Percentiles rank a stretch among this genome's conserved stretches.
Conservation (phyloP, 2,888 invertebrate genomes). For the Pollenia griseotomentosa region DNA sequence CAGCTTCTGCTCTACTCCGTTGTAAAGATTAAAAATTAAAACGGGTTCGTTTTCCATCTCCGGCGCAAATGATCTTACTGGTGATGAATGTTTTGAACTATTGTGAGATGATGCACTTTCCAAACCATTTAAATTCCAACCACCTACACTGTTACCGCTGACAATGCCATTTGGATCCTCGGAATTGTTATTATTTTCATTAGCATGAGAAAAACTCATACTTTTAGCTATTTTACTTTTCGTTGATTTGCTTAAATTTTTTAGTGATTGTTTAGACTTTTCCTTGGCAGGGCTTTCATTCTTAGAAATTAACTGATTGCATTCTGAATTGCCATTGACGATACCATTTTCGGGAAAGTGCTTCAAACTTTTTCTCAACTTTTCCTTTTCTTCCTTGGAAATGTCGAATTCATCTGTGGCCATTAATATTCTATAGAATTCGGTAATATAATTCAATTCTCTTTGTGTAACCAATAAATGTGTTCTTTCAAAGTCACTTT, state of each 20-base stretch:
- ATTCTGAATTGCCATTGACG: conserved; percentile 51
- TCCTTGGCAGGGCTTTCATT: conserved; percentile 74
- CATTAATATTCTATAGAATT: conserved; percentile 85
- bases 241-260: conserved; percentile 82
- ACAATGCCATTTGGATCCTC: conserved; percentile 52
- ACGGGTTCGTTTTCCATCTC: conserved; percentile 85
- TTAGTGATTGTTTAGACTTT: conserved; percentile 79
- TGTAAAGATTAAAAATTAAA: conserved; percentile 89
- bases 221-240: conserved; percentile 83
- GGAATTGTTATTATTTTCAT: conserved; percentile 41
- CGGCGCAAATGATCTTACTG: conserved; percentile 77
- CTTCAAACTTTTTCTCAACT: conserved; percentile 84
- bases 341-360: conserved; percentile 83
- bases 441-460: conserved; percentile 87
- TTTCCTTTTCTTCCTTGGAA: conserved; percentile 84
- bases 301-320: conserved; percentile 13
- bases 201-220: conserved; percentile 79
- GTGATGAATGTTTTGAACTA: conserved; percentile 75
- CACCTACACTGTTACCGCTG: conserved; percentile 63
- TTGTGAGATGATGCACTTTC: conserved; percentile 42
- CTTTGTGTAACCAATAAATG: conserved; percentile 88
- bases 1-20: conserved; percentile 86
- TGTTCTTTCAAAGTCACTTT: conserved; percentile 87
- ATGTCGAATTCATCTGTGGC: conserved; percentile 81
- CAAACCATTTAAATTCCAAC: conserved; percentile 40